Base-by-base conservation (phyloP, 2,888 invertebrate species). In the Epiblema foenella region DNA sequence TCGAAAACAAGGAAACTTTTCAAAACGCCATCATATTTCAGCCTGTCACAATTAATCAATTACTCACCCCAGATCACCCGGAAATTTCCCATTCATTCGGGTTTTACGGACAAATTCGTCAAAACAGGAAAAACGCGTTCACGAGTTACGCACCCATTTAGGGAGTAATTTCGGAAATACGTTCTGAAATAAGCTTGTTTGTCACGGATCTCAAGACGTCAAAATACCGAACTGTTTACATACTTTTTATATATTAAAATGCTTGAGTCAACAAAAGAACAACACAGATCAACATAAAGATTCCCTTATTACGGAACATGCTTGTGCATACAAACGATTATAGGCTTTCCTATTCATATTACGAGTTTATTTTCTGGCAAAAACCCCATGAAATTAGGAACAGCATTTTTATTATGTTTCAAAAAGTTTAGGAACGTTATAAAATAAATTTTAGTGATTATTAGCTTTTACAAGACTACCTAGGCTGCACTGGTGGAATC, bases 31-130 rank as follows among this genome's bases (percentile, higher is more conserved):
- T n/a, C 20, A 46, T 63, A 20, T 52, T 63, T 52, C 17, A 37
- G 15, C 18, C 63, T 37, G 52, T 52, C 63, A 52, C 63, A 63
- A 63, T 63, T 52, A 46, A 63, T 63, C 63, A 63, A 49, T 63
- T 63, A 63, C 52, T 24, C 54, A 54, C 10, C n/a, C n/a, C n/a
- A 15, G 60, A 37, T 37, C 63, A 24, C 37, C 51, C 51, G 39
- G 52, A 42, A 39, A 60, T 52, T 59, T 59, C n/a, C 51, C 59
- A 52, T 52, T 68, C 17, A 42, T 42, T 42, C 58, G 37, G 39
- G 64, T 65, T 66, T 66, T 49, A 5, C 42, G 37, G 33, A 7
- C 33, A 17, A 58, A 66, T 58, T 39, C 51, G 15, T 12, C 24
- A 17, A 39, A 63, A 57, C 62, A 63, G 56, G 46, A 63, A 69